These are phyloP conservation scores for Ectemnius continuus DNA, from an alignment of 2,888 invertebrate genomes.

Conservation along the genomic window DNA sequence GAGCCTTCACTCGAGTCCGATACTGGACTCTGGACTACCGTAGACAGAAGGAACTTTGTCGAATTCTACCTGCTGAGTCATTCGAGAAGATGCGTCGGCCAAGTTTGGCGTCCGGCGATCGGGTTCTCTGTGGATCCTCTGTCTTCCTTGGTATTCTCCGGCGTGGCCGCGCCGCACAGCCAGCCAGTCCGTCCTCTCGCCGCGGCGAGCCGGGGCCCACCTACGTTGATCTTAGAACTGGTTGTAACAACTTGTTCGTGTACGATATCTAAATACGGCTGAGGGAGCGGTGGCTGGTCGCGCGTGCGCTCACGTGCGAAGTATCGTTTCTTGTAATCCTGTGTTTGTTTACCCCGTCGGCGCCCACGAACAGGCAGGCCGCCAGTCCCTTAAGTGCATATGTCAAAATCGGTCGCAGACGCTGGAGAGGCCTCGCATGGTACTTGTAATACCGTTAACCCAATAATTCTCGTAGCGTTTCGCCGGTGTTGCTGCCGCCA, in stretches of 20 bases:
- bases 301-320: conserved; percentile 16
- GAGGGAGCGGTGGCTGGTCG: background rate
- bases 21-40: conserved; percentile 9
- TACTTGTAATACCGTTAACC: conserved; percentile 21
- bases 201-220: too few species aligned
- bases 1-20: conserved; percentile 21
- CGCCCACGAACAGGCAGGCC: conserved; percentile 22
- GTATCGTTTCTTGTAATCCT: conserved; percentile 21
- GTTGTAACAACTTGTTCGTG: conserved; percentile 41
- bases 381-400: background rate
- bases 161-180: too few species aligned
- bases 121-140: conserved; percentile 35
- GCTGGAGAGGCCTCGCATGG: background rate
- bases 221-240: conserved; percentile 51
- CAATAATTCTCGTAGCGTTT: conserved; percentile 18
- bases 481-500: background rate
- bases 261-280: conserved; percentile 48
- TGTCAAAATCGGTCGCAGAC: background rate
- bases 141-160: conserved; percentile 19
- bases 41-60: conserved; percentile 58
- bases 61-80: conserved; percentile 56
- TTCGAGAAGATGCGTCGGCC: conserved; percentile 33
- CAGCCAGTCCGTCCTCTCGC: conserved; percentile 7
- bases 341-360: conserved; percentile 19
- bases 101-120: conserved; percentile 41